A percentile compares a stretch with the other conserved stretches of the same genome.
These are phyloP conservation scores for Chironomus tentans DNA, from an alignment of 2,888 invertebrate species.

Conservation along the genomic window DNA sequence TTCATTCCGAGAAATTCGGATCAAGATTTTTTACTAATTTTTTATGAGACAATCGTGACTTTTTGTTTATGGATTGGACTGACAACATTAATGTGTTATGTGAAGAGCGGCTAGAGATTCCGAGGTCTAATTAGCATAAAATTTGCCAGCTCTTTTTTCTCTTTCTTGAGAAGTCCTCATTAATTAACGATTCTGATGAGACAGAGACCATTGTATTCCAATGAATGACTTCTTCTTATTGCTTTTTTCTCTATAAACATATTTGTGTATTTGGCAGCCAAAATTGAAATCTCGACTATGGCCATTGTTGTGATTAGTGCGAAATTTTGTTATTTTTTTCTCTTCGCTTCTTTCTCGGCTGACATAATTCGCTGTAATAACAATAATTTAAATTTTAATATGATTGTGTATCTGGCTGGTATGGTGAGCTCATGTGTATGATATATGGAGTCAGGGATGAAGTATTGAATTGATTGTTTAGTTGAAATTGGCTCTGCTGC, in stretches of 20 bases:
- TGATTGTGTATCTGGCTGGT: no score
- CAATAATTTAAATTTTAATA: no score
- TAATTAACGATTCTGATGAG: constrained; percentile 15
- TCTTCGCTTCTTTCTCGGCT: no score
- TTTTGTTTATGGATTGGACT: not conserved
- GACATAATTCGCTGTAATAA: no score
- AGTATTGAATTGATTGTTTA: no score
- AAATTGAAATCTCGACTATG: not conserved
- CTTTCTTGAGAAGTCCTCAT: not conserved
- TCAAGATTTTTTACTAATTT: not conserved
- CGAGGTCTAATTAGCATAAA: constrained; percentile 4
- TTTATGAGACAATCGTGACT: constrained; percentile 19
- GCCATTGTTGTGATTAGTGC: not conserved
- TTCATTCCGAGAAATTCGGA: no score
- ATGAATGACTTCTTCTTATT: not conserved
- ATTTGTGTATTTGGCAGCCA: not conserved
- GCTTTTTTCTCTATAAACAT: not conserved
- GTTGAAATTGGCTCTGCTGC: no score
- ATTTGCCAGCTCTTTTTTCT: not conserved
- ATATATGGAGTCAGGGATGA: no score
- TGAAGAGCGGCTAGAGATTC: not conserved
- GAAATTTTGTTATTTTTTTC: no score
- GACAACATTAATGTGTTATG: not conserved
- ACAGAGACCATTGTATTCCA: not conserved
- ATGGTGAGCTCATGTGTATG: no score